Base-by-base conservation (phyloP, 2,113 vertebrate species). In the Cyanoderma ruficeps region DNA sequence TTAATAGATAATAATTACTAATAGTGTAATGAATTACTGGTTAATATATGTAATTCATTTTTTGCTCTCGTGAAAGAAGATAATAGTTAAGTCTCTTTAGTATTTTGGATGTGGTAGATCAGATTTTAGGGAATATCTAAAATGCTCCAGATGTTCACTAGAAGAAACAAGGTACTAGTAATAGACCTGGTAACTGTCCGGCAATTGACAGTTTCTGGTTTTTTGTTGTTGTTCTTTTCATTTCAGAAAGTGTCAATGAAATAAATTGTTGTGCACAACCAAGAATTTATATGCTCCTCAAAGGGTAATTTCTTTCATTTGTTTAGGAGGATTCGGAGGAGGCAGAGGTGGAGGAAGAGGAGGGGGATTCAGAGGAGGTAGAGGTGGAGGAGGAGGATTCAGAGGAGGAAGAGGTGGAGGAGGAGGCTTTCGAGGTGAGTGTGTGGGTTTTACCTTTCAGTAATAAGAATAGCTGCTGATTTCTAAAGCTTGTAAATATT, bases 331-430 rank as follows among this genome's bases (percentile, higher is more conserved):
- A 19, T 98, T 98, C 3, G 96, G 98, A 96, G 98, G 98, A 61
- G 98, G 98, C 79, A 96, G 98, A 94, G 98, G 97, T 69, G 97
- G 98, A 89, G 98, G 96, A 93, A 84, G 94, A 92, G 93, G 96
- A 75, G 92, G 98, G 92, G 98, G 98, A 9, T 97, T 97, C 83
- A 94, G 97, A 95, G 96, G 98, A 85, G 97, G 98, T 5, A 93
- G 98, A 85, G 98, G 98, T 18, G 98, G 98, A 10, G 98, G 94
- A 60, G 98, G 94, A 70, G 98, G 98, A 89, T 98, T 95, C 70
- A 93, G 96, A 91, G 98, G 98, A 67, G 98, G 98, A 91, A 98
- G 98, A 95, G 98, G 98, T 71, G 97, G 98, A 5, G 98, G 98
- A 42, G 98, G 98, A 65, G 97, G 98, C 57, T 99, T 98, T 89